Base-by-base conservation (phyloP, 2,888 invertebrate genomes). In the Ochropleura leucogaster region DNA sequence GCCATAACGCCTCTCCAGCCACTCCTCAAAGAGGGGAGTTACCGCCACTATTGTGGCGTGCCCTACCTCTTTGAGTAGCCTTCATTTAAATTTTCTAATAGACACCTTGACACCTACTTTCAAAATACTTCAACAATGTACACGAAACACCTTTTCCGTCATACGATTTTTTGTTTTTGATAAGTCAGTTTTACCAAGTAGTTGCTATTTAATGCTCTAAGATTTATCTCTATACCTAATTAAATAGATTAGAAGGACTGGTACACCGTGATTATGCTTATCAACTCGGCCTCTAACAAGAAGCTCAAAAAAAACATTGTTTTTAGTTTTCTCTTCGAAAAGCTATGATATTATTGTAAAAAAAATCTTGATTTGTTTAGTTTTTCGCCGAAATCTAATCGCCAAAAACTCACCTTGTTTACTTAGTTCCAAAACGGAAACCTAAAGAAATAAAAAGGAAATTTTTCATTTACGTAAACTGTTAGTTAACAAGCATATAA, bases 401-500 rank as follows among this genome's bases (percentile, higher is more conserved):
- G 3, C 3, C 8, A 46, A 30, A 51, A 30, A 47, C 4, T 40
- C 9, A 20, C 18, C 2, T 0, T 16, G 5, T 42, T 7, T 16
- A 20, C 3, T 0, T 9, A 16, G 16, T 18, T 40, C 7, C 4
- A n/a, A 47, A 68, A 20, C 4, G 0, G 10, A n/a, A n/a, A 16
- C 4, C 40, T 6, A 4, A 30, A 1, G 0, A 9, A 44, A 68
- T n/a, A 55, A 49, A n/a, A 74, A 44, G 53, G 0, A 46, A 53
- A n/a, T 18, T 16, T 20, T 47, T 51, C 55, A 59, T 79, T 64
- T 44, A 65, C 59, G 1, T 59, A 16, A 44, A 74, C 64, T 53
- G 59, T 74, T 78, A 73, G 59, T 74, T 78, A 73, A 74, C 73
- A 78, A 79, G 69, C 55, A 76, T 40, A 60, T 60, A 68, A 69